These are phyloP conservation scores for Charanyca ferruginea DNA, from an alignment of 2,888 invertebrate species.

Conservation along the genomic window DNA sequence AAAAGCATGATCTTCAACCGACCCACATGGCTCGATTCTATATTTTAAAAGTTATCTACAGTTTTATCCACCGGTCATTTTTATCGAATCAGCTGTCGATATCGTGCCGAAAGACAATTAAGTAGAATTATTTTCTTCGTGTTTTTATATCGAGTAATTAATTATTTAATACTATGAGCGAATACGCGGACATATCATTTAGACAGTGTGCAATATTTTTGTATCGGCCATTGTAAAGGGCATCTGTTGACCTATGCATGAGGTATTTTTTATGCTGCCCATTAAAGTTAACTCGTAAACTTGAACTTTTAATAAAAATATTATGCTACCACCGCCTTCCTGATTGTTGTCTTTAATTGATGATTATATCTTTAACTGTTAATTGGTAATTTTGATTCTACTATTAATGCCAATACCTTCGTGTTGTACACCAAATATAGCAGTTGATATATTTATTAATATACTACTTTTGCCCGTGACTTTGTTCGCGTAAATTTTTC, in stretches of 20 bases:
- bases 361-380: conserved; percentile 4
- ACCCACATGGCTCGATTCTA: conserved; percentile 22
- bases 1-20: conserved; percentile 27
- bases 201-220: conserved; percentile 26
- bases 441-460: too few relatives aligned
- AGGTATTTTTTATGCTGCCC: conserved; percentile 30
- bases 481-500: too few relatives aligned
- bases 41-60: conserved; percentile 19
- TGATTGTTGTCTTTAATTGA: conserved; percentile 17
- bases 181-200: conserved; percentile 30
- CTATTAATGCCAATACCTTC: background rate
- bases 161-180: conserved; percentile 31
- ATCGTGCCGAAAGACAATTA: conserved; percentile 28
- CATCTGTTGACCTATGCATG: conserved; percentile 59
- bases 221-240: conserved; percentile 53
- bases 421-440: background rate
- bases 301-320: conserved; percentile 63
- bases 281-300: conserved; percentile 58
- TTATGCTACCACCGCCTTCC: conserved; percentile 36
- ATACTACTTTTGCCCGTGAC: too few relatives aligned
- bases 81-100: conserved; percentile 47
- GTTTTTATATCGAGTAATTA: conserved; percentile 27
- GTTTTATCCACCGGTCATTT: conserved; percentile 22
- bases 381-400: background rate
- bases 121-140: conserved; percentile 24